Base-by-base conservation (phyloP, 2,888 invertebrate species). In the Ornithoptera priamus region DNA sequence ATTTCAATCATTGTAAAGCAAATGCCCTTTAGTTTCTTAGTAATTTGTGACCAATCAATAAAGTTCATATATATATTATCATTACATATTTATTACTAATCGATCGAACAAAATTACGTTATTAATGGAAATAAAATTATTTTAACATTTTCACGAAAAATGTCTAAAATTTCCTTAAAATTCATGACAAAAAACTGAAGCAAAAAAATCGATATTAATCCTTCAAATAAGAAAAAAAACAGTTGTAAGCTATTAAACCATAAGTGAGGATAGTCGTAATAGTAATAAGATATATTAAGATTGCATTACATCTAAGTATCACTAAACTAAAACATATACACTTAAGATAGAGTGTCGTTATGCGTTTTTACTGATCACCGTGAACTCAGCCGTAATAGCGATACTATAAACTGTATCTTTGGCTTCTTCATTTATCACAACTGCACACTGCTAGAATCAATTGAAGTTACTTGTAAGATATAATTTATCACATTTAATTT, bases 401-500 rank as follows among this genome's bases (percentile, higher is more conserved):
- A 66, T 60, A 60, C 60, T 20, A 20, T 7, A 36, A 60, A 22
- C 7, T 62, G 57, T 67, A 67, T 67, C 67, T 67, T 67, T 67
- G 67, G 67, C 62, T 62, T 46, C 22, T 42, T 36, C 24, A 15
- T 53, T 15, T n/a, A 20, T 24, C 39, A 20, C 10, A 12, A 57
- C 20, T 17, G 17, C 42, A 50, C 42, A 66, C 60, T 22, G 56
- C 20, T 3, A 39, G 30, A 50, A 50, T 39, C 53, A 50, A 61
- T 15, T 53, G 5, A 57, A 57, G 17, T 39, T 65, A 46, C 53
- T 39, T 50, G 42, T 58, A 57, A 57, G 15, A 20, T 18, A 53
- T 60, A 42, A 24, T 67, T 64, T 70, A 70, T 70, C 70, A 70
- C 70, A 70, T 63, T 10, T 70, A 59, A 42, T 39, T 64, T 67